Evolutionary conservation across 2,797 vertebrate genomes (phyloP), one percentile per base, ranked within the genome.

Genomic region (Acrocephalus scirpaceus): DNA sequence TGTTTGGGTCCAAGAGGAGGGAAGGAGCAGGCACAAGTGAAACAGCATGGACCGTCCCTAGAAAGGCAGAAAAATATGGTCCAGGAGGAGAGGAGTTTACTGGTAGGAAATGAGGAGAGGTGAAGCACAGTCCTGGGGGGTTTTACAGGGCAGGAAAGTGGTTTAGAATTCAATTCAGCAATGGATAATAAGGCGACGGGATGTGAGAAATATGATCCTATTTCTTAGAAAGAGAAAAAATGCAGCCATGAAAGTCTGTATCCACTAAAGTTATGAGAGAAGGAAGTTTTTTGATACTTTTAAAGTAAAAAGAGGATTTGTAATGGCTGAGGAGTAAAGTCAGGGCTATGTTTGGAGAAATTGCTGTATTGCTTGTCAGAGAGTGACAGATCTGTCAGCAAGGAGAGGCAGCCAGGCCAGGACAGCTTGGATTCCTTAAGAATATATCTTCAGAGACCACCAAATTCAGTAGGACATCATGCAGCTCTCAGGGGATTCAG

Each of bases 101-200:
- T 32, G 25, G 23, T 36, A 73, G 76, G 56, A 88, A 86, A 81
- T 45, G n/a, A 92, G 10, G 73, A 23, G 87, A 74, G n/a, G n/a
- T 86, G 47, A 90, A 62, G n/a, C 40, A 86, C 42, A 36, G 44
- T 69, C 83, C 53, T 64, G 53, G 45, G 19, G n/a, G 48, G 13
- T 15, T 92, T 93, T 82, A 58, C 26, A 79, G 57, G 67, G 45
- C 80, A 57, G 32, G 48, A 91, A 86, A 93, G 57, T 50, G 67
- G 67, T 47, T 95, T 89, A 79, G 64, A 93, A 87, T 70, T 71
- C 11, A 66, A 70, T 81, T 94, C 88, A 86, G 54, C 58, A 53
- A 27, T 26, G 71, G 76, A 88, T 89, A 90, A 92, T 80, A 53
- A 66, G 65, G 76, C 0, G 3, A 85, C n/a, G 32, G 64, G 21